Percentiles rank a stretch among this genome's conserved stretches.
These are phyloP conservation scores for Ceratina japonica DNA, from an alignment of 1,140 invertebrate genomes.

Conservation along the genomic window DNA sequence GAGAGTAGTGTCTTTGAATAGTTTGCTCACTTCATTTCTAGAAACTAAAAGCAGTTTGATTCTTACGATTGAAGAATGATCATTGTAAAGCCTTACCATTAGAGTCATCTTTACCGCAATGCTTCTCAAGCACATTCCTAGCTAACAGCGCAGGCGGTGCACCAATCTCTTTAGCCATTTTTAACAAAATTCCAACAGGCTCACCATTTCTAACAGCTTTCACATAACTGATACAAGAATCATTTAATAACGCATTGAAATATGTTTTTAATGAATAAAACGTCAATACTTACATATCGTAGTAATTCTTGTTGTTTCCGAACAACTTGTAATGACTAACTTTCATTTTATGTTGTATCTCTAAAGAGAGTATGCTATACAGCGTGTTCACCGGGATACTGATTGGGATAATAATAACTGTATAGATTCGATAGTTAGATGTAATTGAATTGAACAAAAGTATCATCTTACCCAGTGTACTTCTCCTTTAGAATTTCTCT, in stretches of 20 bases:
- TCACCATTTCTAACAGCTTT: constrained; percentile 66
- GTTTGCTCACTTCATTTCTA: constrained; percentile 78
- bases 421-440: neutral
- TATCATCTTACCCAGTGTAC: constrained; percentile 60
- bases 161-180: constrained; percentile 80
- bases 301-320: constrained; percentile 57
- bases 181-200: constrained; percentile 80
- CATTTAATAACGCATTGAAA: neutral
- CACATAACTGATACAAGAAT: constrained; percentile 59
- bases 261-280: neutral
- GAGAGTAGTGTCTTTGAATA: constrained; percentile 87
- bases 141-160: constrained; percentile 84
- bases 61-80: constrained; percentile 6
- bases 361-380: constrained; percentile 79
- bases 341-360: constrained; percentile 77
- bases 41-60: constrained; percentile 53
- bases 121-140: constrained; percentile 83
- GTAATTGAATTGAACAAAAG: neutral
- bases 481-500: constrained; percentile 62
- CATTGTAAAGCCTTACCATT: constrained; percentile 55
- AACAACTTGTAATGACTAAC: constrained; percentile 65
- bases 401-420: constrained; percentile 48
- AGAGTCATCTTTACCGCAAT: constrained; percentile 70
- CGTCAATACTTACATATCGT: constrained; percentile 55
- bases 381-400: constrained; percentile 78